These are phyloP conservation scores for Acropora tenuis DNA, from an alignment of 64 coral and sea anemone species.

Conservation along the genomic window DNA sequence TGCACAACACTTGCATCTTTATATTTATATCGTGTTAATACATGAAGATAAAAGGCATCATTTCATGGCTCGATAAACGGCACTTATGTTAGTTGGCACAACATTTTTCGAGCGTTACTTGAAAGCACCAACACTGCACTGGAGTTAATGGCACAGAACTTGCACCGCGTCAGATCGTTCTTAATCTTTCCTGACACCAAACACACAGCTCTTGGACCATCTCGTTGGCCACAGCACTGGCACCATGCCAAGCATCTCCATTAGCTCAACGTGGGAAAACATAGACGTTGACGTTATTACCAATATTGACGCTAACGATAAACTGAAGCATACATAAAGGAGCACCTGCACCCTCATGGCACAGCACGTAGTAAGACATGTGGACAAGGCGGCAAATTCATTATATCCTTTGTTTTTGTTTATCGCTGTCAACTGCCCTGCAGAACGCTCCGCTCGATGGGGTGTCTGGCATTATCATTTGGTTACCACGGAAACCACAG, in stretches of 20 bases:
- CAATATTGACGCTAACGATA: background rate
- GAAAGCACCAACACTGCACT: background rate
- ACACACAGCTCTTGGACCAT: background rate
- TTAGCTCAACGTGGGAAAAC: background rate
- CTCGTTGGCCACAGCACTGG: background rate
- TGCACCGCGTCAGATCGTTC: background rate
- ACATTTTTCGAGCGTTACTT: background rate
- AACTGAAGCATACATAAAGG: background rate
- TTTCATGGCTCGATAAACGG: background rate
- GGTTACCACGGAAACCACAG: conserved; percentile 10
- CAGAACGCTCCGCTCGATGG: conserved; percentile 7
- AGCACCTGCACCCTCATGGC: background rate
- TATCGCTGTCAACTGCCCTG: background rate
- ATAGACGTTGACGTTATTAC: background rate
- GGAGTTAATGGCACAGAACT: background rate
- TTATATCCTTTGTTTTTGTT: background rate
- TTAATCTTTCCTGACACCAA: background rate
- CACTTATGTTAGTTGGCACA: background rate
- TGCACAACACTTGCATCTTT: background rate
- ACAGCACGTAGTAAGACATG: background rate
- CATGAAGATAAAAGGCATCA: background rate
- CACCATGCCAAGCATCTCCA: background rate
- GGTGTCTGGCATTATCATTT: conserved; percentile 50
- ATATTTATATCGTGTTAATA: no score
- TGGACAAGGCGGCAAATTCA: background rate